Conservation (phyloP, 1,140 invertebrate species). For the Zelostemma sp. region DNA sequence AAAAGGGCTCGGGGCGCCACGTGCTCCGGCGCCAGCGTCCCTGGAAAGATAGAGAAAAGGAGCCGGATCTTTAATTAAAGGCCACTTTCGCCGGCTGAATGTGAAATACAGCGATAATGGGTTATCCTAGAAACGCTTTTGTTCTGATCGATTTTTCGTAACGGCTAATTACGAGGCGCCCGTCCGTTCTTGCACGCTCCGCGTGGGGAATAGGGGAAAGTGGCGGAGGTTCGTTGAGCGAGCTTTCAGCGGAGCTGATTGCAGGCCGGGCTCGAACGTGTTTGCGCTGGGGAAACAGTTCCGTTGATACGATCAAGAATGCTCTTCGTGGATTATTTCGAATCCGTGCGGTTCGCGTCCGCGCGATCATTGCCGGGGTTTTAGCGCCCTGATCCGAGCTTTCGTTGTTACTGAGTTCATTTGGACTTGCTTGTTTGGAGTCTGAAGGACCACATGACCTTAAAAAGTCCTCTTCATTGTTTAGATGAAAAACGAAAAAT, state of each 20-base stretch:
- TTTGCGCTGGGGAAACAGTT: conserved; percentile 3
- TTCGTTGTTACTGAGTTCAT: too few relatives aligned
- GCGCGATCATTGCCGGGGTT: neutral
- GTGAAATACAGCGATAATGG: conserved; percentile 23
- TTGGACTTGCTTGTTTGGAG: too few relatives aligned
- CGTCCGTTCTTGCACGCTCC: neutral
- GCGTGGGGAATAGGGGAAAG: neutral
- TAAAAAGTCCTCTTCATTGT: too few relatives aligned
- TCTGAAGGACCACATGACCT: too few relatives aligned
- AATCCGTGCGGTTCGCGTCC: neutral
- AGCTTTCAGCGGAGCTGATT: neutral
- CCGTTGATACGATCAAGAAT: conserved; percentile 4
- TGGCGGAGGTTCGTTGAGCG: neutral
- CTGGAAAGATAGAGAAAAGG: neutral
- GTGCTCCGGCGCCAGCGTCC: conserved; percentile 16
- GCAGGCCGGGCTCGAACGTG: neutral
- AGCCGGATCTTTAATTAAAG: conserved; percentile 30
- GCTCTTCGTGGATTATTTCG: conserved; percentile 1
- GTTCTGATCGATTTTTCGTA: conserved; percentile 31
- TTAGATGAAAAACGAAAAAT: too few relatives aligned
- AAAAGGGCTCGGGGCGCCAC: conserved; percentile 14
- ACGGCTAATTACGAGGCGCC: conserved; percentile 9
- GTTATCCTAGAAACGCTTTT: conserved; percentile 33
- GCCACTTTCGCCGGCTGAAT: conserved; percentile 25
- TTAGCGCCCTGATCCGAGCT: too few relatives aligned